These are phyloP conservation scores for Tupiocoris notatus DNA, from an alignment of 2,888 invertebrate species.

Conservation along the genomic window DNA sequence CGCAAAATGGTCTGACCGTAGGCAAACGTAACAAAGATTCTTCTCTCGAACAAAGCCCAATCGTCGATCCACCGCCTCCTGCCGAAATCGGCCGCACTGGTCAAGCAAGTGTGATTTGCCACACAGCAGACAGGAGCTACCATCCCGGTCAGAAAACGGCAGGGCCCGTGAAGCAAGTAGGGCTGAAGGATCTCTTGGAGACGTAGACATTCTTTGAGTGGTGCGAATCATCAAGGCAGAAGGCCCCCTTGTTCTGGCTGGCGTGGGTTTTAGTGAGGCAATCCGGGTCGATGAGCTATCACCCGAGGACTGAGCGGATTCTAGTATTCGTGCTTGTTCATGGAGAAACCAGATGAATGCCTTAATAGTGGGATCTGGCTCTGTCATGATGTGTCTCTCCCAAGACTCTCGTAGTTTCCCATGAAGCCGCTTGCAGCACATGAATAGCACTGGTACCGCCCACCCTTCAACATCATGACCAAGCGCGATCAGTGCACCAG, in stretches of 20 bases:
- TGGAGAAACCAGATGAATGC: not conserved
- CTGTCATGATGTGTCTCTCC: not conserved
- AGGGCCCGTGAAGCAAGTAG: not conserved
- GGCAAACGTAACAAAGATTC: not conserved
- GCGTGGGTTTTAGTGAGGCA: too few relatives aligned
- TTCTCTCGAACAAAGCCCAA: not conserved
- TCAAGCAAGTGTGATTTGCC: not conserved
- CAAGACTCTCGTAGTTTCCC: constrained; percentile 5
- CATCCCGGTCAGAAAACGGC: too few relatives aligned
- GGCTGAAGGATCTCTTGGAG: too few relatives aligned
- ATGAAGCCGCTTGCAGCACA: not conserved
- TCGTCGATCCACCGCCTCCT: too few relatives aligned
- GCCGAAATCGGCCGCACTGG: not conserved
- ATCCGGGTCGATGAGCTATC: not conserved
- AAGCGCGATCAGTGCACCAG: constrained; percentile 6
- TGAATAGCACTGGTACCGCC: constrained; percentile 10
- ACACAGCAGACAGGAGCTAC: not conserved
- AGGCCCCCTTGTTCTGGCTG: too few relatives aligned
- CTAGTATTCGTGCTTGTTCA: constrained; percentile 1
- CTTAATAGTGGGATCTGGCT: not conserved
- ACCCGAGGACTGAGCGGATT: not conserved
- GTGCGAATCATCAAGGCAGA: too few relatives aligned
- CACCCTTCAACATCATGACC: constrained; percentile 25
- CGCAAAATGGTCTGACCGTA: not conserved
- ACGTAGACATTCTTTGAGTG: too few relatives aligned